Percentiles rank a stretch among this genome's conserved stretches.
phyloP scores from a whole-genome alignment of 2,797 vertebrate genomes.

The Sebastiscus tertius region DNA sequence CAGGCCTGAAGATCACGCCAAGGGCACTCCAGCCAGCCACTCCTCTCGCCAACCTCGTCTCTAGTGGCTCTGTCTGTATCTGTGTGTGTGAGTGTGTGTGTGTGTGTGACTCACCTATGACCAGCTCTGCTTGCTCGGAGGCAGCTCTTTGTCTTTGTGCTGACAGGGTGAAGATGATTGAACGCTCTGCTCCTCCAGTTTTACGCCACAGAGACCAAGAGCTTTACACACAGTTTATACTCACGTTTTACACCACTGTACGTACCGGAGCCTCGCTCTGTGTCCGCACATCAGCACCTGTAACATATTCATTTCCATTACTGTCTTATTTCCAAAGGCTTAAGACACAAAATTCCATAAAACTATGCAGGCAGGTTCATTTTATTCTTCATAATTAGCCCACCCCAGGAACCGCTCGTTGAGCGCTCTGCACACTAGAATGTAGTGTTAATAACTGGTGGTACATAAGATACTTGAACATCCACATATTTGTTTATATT shows the following conservation, averaged over 20 bases:
- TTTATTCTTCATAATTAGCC: too few relatives aligned
- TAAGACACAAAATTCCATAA: too few relatives aligned
- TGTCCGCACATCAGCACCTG: neutral
- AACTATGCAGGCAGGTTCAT: neutral
- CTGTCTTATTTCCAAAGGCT: too few relatives aligned
- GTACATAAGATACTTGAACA: too few relatives aligned
- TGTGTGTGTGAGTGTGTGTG: constrained; percentile 14
- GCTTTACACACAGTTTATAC: constrained; percentile 18
- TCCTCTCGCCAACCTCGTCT: constrained; percentile 43
- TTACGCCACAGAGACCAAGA: constrained; percentile 59
- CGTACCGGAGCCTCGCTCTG: constrained; percentile 11
- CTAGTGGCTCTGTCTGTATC: neutral
- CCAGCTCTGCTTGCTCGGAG: constrained; percentile 70
- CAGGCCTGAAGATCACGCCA: constrained; percentile 75
- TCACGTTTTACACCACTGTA: constrained; percentile 5
- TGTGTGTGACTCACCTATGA: constrained; percentile 69
- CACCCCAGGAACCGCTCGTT: too few relatives aligned
- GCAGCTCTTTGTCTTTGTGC: constrained; percentile 80
- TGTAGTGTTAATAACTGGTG: too few relatives aligned
- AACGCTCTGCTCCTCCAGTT: constrained; percentile 52
- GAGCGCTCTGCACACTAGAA: too few relatives aligned
- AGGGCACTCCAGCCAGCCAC: constrained; percentile 71
- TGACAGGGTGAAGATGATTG: constrained; percentile 79
- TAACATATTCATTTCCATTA: neutral
- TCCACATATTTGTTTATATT: too few relatives aligned